Evolutionary conservation across 30 jellyfish, hydroid and myxozoan species (phyloP).

Genomic region (Aurelia sp.): DNA sequence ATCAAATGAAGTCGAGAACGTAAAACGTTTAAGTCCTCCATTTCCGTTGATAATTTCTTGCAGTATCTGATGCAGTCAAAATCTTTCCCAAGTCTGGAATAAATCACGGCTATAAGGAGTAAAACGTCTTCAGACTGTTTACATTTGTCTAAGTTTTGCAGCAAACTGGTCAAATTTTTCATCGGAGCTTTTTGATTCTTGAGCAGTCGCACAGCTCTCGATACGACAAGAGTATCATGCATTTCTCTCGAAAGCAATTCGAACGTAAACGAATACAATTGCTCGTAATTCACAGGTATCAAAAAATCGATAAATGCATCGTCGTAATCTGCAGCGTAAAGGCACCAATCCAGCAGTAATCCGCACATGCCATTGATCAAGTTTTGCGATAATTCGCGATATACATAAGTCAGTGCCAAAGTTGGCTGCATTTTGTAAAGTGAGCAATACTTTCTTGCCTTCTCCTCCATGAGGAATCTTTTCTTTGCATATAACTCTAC

Average conservation of each 20-base stretch:
- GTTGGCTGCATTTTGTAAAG: conserved; percentile 63
- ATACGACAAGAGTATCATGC: conserved; percentile 41
- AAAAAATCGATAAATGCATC: conserved; percentile 49
- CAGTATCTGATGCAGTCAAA: conserved; percentile 32
- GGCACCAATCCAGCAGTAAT: conserved; percentile 61
- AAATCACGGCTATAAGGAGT: conserved; percentile 30
- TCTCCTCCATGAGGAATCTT: conserved; percentile 45
- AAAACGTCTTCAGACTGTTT: conserved; percentile 29
- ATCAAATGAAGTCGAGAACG: conserved; percentile 44
- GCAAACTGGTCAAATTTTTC: conserved; percentile 20
- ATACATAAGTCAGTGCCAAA: conserved; percentile 36
- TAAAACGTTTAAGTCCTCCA: neutral
- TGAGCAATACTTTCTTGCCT: conserved; percentile 69
- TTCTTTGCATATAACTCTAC: too few species aligned
- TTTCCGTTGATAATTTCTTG: conserved; percentile 6
- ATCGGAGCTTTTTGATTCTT: conserved; percentile 42
- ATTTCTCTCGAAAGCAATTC: conserved; percentile 53
- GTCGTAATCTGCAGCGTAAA: conserved; percentile 55
- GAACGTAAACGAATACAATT: conserved; percentile 38
- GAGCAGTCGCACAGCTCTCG: conserved; percentile 44
- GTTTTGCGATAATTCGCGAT: conserved; percentile 58
- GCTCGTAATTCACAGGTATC: conserved; percentile 59
- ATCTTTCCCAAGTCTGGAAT: conserved; percentile 67
- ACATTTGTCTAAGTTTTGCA: conserved; percentile 26
- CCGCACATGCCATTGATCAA: conserved; percentile 31